Percentiles rank a stretch among this genome's conserved stretches.
Conservation (phyloP, 2,113 vertebrate genomes). For the Malurus cyaneus region DNA sequence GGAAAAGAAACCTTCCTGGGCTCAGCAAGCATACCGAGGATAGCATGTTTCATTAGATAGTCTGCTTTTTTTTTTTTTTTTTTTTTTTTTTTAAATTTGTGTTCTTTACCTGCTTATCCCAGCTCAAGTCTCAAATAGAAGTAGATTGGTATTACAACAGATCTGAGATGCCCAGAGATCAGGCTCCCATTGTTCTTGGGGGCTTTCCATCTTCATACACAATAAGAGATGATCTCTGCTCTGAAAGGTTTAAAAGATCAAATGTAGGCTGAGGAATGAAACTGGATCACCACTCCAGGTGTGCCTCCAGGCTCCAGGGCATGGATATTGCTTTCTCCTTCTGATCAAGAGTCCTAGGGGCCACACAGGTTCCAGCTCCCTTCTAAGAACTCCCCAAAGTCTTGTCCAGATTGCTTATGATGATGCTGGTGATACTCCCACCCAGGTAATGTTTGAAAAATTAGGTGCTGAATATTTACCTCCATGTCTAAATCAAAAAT, state of each 20-base stretch:
- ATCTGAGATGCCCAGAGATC: not conserved
- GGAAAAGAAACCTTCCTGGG: not conserved
- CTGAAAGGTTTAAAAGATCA: not conserved
- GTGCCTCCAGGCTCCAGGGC: not conserved
- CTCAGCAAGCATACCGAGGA: not conserved
- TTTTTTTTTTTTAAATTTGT: not conserved
- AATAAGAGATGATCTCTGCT: not conserved
- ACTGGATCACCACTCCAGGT: not conserved
- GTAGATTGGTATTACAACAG: not conserved
- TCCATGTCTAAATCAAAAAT: not conserved
- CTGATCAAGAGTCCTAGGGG: not conserved
- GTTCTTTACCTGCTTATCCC: not conserved
- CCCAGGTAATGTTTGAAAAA: not conserved
- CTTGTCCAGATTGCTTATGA: not conserved
- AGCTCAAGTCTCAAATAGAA: not conserved
- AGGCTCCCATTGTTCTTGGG: not conserved
- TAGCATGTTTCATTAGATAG: not conserved
- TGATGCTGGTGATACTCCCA: not conserved
- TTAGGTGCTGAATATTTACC: not conserved
- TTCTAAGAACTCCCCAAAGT: not conserved
- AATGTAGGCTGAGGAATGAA: not conserved
- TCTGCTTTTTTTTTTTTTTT: not conserved
- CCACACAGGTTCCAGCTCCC: not conserved
- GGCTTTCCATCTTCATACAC: not conserved
- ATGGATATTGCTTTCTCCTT: not conserved